Evolutionary conservation across 2,888 invertebrate species (phyloP), one percentile per base, ranked within the genome.

Genomic region (Agrochola lota): DNA sequence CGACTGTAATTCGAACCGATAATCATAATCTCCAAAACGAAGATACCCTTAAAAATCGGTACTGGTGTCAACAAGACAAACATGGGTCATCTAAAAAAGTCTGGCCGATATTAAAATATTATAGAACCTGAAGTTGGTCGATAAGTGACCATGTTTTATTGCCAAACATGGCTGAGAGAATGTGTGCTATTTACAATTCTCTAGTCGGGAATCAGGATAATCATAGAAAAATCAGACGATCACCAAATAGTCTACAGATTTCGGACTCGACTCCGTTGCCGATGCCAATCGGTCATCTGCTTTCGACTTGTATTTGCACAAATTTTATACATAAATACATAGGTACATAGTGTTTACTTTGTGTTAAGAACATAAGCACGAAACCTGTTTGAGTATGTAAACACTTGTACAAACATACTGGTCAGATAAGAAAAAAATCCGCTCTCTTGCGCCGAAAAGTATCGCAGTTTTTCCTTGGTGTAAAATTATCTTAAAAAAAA

Each of bases 311-410:
- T 77, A 57, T 74, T 68, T 67, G n/a, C n/a, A 66, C 15, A 64
- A 70, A 12, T 30, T 30, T 30, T 30, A 30, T 30, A 30, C 30
- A 30, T 49, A 67, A 7, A 26, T 26, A 46, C 20, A 2, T 49
- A 49, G 0, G 30, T 49, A 68, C 46, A 49, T 26, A 49, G 26
- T 71, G 40, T 84, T 71, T 74, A 66, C 71, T 52, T 59, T 30
- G 26, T 55, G 43, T 73, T 30, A 67, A 71, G 9, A 81, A 74
- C 20, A 77, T 68, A 57, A 66, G 12, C 60, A 63, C 69, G 15
- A 67, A 84, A 85, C 81, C 77, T 75, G 85, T 78, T 84, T 72
- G 23, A 66, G 17, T 70, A 71, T 74, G 74, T 62, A 74, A 77
- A 85, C 82, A 85, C 71, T 81, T 81, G 74, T 70, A 12, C 26